phyloP scores from a whole-genome alignment of 2,888 invertebrate species.

The Lycocerus yunnanus region DNA sequence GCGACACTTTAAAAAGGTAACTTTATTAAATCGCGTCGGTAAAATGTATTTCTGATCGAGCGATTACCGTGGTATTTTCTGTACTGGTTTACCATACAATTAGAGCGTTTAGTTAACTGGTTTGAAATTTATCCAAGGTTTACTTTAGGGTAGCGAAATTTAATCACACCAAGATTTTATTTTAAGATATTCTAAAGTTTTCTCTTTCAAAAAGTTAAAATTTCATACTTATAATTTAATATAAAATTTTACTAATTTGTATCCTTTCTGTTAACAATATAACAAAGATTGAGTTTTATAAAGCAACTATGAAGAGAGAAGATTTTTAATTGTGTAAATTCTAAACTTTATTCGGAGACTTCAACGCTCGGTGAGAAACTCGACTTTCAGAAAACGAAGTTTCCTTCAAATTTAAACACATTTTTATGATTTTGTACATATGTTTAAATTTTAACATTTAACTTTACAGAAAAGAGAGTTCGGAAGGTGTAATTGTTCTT shows the following conservation, averaged over 20 bases:
- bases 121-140: neutral
- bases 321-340: neutral
- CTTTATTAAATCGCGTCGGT: neutral
- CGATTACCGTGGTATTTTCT: neutral
- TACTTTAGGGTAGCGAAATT: neutral
- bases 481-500: no score
- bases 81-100: neutral
- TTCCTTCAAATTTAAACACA: neutral
- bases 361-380: neutral
- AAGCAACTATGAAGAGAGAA: no score
- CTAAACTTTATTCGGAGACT: neutral
- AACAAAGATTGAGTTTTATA: no score
- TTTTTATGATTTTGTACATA: neutral
- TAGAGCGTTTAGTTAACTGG: neutral
- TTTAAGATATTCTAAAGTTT: no score
- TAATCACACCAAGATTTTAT: neutral
- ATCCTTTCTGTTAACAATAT: no score
- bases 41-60: neutral
- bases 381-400: neutral
- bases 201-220: no score
- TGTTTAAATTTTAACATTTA: no score
- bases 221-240: no score
- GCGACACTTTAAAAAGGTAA: constrained; percentile 19
- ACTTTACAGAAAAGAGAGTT: no score
- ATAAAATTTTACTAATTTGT: no score